Base-by-base conservation (phyloP, 2,888 invertebrate species). In the Catocala nupta region DNA sequence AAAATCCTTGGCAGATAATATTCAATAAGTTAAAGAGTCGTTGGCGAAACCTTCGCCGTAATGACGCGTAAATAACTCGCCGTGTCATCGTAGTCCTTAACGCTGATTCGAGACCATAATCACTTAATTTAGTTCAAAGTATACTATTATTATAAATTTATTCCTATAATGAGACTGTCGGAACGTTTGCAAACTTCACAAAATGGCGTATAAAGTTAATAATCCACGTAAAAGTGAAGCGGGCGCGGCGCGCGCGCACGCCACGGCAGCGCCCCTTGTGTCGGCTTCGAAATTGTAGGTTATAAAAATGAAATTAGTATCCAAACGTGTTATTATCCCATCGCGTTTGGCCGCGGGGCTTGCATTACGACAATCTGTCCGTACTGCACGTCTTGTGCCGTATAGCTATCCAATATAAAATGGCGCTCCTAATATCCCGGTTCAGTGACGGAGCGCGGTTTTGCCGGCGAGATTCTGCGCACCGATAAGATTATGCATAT, bases 271-370 rank as follows among this genome's bases (percentile, higher is more conserved):
- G 93, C 92, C 92, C 88, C 93, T 90, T 92, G 92, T 94, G 94
- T 93, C 93, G 94, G 94, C 94, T 89, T 93, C 92, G 87, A 94
- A 94, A 94, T 94, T 93, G 94, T 92, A 92, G 94, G 94, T 93
- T 94, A 94, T 94, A 94, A 94, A 94, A 94, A 94, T 93, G 93
- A 94, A 94, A 94, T 94, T 94, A 94, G 94, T 93, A 92, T 88
- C 89, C 91, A 91, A 93, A 92, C 92, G 90, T 93, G 93, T 94
- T 94, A 94, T 94, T 94, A 94, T 93, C 93, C 93, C 94, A 93
- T 94, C 93, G 94, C 92, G 90, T 93, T 93, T 92, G 92, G 90
- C 94, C 93, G 90, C 90, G 85, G 86, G 94, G 88, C 93, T 92
- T 93, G 90, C 93, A 94, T 94, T 93, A 94, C 93, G 94, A 94